Base-by-base conservation (phyloP, 2,888 invertebrate species). In the Pteria penguin region DNA sequence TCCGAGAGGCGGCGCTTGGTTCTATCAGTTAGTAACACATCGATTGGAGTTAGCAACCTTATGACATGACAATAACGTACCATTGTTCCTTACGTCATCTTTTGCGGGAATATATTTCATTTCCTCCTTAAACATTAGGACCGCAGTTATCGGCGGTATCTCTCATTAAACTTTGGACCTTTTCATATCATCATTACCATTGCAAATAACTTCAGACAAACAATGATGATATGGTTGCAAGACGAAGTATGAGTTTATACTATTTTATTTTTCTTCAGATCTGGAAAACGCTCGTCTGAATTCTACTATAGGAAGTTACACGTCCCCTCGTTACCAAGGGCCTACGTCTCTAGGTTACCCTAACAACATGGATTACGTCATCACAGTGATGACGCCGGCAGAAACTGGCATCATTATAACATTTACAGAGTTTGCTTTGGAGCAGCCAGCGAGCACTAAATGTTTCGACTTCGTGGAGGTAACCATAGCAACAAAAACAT, bases 401-500 rank as follows among this genome's bases (percentile, higher is more conserved):
- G 57, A 68, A 26, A 52, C 52, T 33, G 68, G 68, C n/a, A 32
- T 68, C 31, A 68, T 68, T 24, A 22, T 68, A 4, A 33, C n/a
- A 18, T 68, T 68, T 24, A 22, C 68, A 18, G 68, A 68, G 26
- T 68, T 68, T 57, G 57, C 32, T 14, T 22, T 68, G 18, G 57
- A 68, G 33, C 14, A 22, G 18, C 14, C n/a, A 5, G 22, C 45
- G 22, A 31, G 31, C 26, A 52, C 26, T 22, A 68, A 68, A 57
- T 68, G 68, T 55, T 29, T 68, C 18, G 68, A 68, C 57, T 68
- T 52, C 24, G 32, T 68, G 22, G 68, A 68, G 68, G 68, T 68
- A 66, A 45, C n/a, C n/a, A n/a, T n/a, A n/a, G n/a, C n/a, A n/a
- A n/a, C n/a, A n/a, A n/a, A n/a, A n/a, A n/a, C n/a, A n/a, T n/a